Evolutionary conservation across 2,888 invertebrate species (phyloP).

Genomic region (Catocala sponsa): DNA sequence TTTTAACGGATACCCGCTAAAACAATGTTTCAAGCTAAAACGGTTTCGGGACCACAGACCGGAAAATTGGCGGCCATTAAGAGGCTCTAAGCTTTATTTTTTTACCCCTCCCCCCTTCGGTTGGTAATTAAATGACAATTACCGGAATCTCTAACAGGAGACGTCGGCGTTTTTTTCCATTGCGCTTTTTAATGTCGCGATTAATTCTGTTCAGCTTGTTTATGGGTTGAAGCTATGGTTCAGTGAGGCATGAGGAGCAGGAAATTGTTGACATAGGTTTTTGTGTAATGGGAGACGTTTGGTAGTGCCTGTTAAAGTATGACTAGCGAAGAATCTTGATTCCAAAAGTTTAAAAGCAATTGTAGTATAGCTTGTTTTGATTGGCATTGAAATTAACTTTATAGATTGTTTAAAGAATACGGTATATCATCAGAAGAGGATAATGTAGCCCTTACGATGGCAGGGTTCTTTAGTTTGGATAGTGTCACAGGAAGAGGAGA

Average conservation of each 20-base stretch:
- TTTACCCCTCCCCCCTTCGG: slow-evolving; percentile 56
- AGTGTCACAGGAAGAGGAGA: too few relatives aligned
- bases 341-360: too few relatives aligned
- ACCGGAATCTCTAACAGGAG: slow-evolving; percentile 67
- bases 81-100: slow-evolving; percentile 73
- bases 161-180: slow-evolving; percentile 52
- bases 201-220: slow-evolving; percentile 32
- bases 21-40: slow-evolving; percentile 65
- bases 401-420: too few relatives aligned
- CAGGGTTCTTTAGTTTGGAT: too few relatives aligned
- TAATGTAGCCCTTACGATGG: too few relatives aligned
- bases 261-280: too few relatives aligned
- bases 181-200: slow-evolving; percentile 53
- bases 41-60: slow-evolving; percentile 62
- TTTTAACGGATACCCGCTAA: slow-evolving; percentile 59
- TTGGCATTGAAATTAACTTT: too few relatives aligned
- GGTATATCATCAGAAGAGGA: too few relatives aligned
- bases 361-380: too few relatives aligned
- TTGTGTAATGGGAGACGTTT: too few relatives aligned
- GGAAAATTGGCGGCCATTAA: slow-evolving; percentile 75
- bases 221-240: slow-evolving; percentile 15
- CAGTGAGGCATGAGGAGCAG: not conserved
- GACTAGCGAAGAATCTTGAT: too few relatives aligned
- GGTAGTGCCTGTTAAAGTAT: too few relatives aligned
- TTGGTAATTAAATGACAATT: slow-evolving; percentile 85